Evolutionary conservation across 2,797 vertebrate species (phyloP).

Genomic region (Lophotriccus pileatus): DNA sequence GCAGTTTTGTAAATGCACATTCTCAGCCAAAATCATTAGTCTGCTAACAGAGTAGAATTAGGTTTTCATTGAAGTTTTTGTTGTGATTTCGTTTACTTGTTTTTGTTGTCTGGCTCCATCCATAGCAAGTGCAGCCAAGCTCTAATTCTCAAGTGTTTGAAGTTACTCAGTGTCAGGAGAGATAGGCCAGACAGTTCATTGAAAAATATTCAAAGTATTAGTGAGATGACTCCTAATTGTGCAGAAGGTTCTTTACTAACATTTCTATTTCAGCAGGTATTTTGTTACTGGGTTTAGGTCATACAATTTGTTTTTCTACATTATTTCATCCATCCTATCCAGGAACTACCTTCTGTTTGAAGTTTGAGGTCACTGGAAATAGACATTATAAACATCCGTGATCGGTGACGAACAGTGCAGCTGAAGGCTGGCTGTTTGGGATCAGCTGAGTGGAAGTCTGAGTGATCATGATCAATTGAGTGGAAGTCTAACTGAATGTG

Average conservation of each 20-base stretch:
- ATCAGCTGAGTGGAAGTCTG: neutral
- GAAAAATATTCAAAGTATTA: neutral
- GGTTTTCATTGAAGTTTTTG: neutral
- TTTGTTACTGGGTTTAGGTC: neutral
- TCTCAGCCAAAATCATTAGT: conserved; percentile 25
- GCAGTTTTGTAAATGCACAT: neutral
- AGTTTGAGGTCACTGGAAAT: neutral
- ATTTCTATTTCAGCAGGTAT: neutral
- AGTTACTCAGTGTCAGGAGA: neutral
- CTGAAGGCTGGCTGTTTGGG: neutral
- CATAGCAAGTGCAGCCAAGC: conserved; percentile 31
- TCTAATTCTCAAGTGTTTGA: conserved; percentile 18
- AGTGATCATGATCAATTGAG: neutral
- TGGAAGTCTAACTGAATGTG: neutral
- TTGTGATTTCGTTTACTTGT: neutral
- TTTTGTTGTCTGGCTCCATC: conserved; percentile 41
- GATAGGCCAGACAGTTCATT: conserved; percentile 3
- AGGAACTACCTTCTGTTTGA: neutral
- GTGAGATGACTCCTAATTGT: neutral
- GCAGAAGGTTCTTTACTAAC: neutral
- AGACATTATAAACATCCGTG: neutral
- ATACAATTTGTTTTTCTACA: neutral
- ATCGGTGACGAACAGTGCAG: neutral
- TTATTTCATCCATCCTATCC: neutral
- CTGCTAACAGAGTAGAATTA: neutral